Conservation (phyloP, 2,113 vertebrate genomes). For the Rhagologus leucostigma region DNA sequence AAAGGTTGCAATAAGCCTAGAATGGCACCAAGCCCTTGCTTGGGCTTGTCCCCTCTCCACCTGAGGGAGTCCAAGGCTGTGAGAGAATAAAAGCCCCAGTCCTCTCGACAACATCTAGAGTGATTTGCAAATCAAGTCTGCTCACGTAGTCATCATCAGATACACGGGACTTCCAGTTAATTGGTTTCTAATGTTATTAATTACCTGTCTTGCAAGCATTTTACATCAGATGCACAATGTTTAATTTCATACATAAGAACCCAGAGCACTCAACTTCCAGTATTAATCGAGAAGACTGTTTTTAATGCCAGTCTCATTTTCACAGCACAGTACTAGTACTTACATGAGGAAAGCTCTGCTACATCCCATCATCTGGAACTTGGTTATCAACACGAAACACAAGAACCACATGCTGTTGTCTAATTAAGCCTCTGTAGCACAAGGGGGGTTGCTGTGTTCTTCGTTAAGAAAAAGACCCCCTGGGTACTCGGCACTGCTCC, state of each 20-base stretch:
- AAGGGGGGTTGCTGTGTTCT: background rate
- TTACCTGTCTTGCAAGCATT: slow-evolving; percentile 47
- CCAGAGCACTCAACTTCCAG: background rate
- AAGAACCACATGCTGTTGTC: slow-evolving; percentile 22
- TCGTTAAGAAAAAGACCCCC: background rate
- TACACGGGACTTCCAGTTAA: slow-evolving; percentile 24
- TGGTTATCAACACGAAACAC: background rate
- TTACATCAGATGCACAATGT: background rate
- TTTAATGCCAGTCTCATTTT: slow-evolving; percentile 6
- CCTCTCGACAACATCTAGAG: background rate
- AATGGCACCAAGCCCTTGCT: background rate
- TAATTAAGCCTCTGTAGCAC: slow-evolving; percentile 59
- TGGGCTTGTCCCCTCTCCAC: background rate
- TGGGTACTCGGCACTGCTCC: background rate
- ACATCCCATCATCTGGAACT: background rate
- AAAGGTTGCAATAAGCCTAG: background rate
- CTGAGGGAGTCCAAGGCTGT: background rate
- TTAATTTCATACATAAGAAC: slow-evolving; percentile 44
- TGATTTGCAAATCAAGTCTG: background rate
- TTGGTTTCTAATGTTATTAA: slow-evolving; percentile 51
- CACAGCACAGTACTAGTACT: background rate
- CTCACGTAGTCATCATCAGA: background rate
- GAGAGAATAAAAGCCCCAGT: background rate
- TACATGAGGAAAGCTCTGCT: background rate
- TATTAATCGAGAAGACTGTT: background rate